Evolutionary conservation across 1,140 invertebrate genomes (phyloP).

Genomic region (Bombus waltoni): DNA sequence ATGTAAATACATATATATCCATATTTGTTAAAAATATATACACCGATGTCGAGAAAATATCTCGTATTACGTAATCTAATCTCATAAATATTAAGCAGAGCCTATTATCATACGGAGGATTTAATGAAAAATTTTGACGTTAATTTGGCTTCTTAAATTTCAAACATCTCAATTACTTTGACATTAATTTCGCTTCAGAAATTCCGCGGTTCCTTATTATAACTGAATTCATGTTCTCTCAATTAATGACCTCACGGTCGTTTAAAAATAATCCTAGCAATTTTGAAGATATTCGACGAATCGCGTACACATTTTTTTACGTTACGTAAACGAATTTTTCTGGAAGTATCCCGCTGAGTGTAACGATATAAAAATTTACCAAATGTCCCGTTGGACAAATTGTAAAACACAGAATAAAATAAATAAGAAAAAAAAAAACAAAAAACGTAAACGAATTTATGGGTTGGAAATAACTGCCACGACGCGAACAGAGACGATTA

Average conservation of each 20-base stretch:
- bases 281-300: too few species aligned
- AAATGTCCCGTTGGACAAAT: too few species aligned
- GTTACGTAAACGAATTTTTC: background rate
- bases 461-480: too few species aligned
- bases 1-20: too few species aligned
- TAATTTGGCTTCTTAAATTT: background rate
- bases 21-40: too few species aligned
- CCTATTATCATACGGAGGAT: background rate
- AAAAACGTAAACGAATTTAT: background rate
- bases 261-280: background rate
- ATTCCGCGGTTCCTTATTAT: background rate
- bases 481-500: background rate
- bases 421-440: too few species aligned
- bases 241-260: too few species aligned
- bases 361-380: too few species aligned
- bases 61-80: too few species aligned
- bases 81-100: background rate
- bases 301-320: background rate
- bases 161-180: background rate
- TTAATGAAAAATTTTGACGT: background rate
- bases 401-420: too few species aligned
- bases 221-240: background rate
- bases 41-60: too few species aligned
- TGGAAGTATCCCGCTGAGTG: too few species aligned
- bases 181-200: fast-evolving